Evolutionary conservation across 2,888 invertebrate genomes (phyloP).

Genomic region (Rugalucina vietnamica): DNA sequence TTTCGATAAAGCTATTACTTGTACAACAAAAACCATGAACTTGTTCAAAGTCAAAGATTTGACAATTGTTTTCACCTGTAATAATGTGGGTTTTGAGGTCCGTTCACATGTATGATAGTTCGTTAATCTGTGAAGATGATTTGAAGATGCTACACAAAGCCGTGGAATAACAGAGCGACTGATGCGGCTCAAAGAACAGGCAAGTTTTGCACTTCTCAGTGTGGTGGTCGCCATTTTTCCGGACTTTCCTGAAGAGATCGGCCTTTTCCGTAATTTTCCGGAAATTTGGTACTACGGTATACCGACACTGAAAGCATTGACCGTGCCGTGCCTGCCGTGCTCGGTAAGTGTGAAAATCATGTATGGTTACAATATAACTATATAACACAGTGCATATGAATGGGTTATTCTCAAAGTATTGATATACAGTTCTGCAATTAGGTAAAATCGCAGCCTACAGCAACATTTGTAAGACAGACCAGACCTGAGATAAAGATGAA

Average conservation of each 20-base stretch:
- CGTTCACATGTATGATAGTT: background rate
- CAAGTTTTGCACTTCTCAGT: conserved; percentile 23
- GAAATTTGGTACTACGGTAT: no score
- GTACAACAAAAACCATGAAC: conserved; percentile 9
- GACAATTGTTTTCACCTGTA: background rate
- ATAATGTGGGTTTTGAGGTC: background rate
- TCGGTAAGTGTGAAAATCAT: no score
- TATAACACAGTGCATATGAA: no score
- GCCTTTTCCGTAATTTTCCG: background rate
- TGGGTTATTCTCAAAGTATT: no score
- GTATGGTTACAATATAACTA: no score
- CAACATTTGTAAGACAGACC: no score
- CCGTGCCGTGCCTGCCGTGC: no score
- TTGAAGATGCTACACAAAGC: background rate
- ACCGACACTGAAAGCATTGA: no score
- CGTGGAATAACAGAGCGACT: background rate
- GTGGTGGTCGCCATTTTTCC: conserved; percentile 53
- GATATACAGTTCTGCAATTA: no score
- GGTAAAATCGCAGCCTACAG: no score
- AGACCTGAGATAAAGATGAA: no score
- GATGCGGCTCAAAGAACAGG: background rate
- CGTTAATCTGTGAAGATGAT: background rate
- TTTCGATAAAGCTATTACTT: no score
- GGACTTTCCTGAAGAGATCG: background rate
- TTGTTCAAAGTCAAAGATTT: conserved; percentile 1